Conservation (phyloP, 2,113 vertebrate genomes). For the Origma solitaria region DNA sequence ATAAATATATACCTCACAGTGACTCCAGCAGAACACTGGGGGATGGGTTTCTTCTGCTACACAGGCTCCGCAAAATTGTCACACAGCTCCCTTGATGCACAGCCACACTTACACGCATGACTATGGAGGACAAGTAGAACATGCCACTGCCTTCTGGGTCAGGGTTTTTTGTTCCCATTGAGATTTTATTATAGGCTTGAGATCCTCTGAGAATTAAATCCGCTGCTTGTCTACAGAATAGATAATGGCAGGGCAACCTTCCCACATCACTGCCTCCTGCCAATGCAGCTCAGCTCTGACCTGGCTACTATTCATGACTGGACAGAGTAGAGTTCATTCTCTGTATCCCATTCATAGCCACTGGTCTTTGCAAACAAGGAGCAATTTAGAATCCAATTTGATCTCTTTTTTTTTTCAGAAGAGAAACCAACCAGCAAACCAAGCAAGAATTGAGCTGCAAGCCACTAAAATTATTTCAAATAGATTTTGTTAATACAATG, state of each 20-base stretch:
- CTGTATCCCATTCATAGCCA: conserved; percentile 8
- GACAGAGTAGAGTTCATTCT: conserved; percentile 23
- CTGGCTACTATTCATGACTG: conserved; percentile 38
- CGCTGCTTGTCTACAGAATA: not conserved
- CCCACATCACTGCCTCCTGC: conserved; percentile 36
- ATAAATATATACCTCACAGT: not conserved
- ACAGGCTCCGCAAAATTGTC: not conserved
- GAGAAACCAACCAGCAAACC: not conserved
- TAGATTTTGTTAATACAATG: not conserved
- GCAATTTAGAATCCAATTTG: conserved; percentile 9
- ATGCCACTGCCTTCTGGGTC: conserved; percentile 1
- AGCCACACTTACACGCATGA: not conserved
- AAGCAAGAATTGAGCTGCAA: not conserved
- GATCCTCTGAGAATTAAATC: conserved; percentile 43
- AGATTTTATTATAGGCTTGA: conserved; percentile 39
- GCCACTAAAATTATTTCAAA: not conserved
- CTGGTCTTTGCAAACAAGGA: conserved; percentile 24
- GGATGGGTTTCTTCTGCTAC: not conserved
- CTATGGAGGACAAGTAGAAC: conserved; percentile 6
- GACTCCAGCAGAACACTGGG: not conserved
- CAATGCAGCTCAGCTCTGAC: conserved; percentile 5
- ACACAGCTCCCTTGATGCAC: not conserved
- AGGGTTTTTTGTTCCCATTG: conserved; percentile 18
- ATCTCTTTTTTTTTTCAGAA: not conserved
- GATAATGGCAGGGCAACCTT: conserved; percentile 45